phyloP scores from a whole-genome alignment of 2,888 invertebrate genomes.

The Mimachlamys varia region DNA sequence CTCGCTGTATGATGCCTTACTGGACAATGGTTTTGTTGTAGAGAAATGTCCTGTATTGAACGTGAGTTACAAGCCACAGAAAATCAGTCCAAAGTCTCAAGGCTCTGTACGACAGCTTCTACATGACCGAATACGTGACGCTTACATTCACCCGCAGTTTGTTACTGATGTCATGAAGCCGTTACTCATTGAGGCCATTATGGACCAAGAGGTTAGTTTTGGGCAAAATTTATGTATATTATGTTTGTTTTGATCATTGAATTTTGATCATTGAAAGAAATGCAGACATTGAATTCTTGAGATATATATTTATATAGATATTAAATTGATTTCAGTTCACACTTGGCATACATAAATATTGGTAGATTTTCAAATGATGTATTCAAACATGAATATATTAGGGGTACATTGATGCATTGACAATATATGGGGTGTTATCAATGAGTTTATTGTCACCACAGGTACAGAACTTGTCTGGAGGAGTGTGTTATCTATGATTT shows the following conservation, averaged over 20 bases:
- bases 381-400: not conserved
- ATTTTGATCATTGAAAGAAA: no score
- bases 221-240: no score
- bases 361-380: no score
- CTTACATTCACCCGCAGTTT: constrained; percentile 98
- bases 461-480: constrained; percentile 97
- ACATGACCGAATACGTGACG: constrained; percentile 98
- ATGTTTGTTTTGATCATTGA: no score
- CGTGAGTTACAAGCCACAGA: constrained; percentile 99
- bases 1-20: no score
- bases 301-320: no score
- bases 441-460: constrained; percentile 56
- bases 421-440: no score
- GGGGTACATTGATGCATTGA: no score
- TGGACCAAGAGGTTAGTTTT: constrained; percentile 94
- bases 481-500: no score
- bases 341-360: no score
- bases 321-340: no score
- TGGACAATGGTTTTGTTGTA: constrained; percentile 52
- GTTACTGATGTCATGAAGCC: constrained; percentile 99
- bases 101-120: constrained; percentile 95
- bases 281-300: no score
- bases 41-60: constrained; percentile 89
- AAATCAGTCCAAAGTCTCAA: constrained; percentile 98
- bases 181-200: constrained; percentile 96